phyloP scores from a whole-genome alignment of 2,113 vertebrate genomes.

The Heliornis fulica region DNA sequence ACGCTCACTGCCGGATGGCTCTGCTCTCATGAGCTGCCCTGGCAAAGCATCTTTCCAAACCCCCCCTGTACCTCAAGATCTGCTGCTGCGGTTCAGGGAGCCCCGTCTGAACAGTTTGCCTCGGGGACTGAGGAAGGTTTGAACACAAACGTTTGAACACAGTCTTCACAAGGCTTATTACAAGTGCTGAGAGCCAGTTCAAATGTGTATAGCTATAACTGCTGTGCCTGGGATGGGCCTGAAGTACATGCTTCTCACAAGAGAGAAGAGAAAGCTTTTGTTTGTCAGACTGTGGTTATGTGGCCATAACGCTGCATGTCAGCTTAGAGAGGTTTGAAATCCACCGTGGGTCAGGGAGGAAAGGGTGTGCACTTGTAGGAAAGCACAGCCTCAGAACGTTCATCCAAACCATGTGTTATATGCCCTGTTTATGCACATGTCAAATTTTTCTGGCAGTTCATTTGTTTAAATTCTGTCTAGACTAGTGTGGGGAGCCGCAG shows the following conservation, averaged over 20 bases:
- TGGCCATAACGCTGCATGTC: rapidly evolving
- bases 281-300: background rate
- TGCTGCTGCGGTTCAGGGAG: too few relatives aligned
- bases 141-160: too few relatives aligned
- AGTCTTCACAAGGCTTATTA: background rate
- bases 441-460: background rate
- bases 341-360: background rate
- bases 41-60: too few relatives aligned
- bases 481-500: too few relatives aligned
- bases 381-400: background rate
- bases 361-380: background rate
- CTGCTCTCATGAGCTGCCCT: too few relatives aligned
- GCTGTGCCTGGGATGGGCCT: background rate
- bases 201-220: background rate
- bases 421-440: too few relatives aligned
- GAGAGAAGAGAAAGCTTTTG: background rate
- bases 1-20: too few relatives aligned
- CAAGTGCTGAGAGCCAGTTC: background rate
- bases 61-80: too few relatives aligned
- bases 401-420: background rate
- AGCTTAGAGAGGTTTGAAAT: background rate
- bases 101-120: too few relatives aligned
- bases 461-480: background rate
- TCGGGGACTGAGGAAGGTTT: too few relatives aligned
- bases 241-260: background rate